Conservation (phyloP, 2,888 invertebrate species). For the Biston stratarius region DNA sequence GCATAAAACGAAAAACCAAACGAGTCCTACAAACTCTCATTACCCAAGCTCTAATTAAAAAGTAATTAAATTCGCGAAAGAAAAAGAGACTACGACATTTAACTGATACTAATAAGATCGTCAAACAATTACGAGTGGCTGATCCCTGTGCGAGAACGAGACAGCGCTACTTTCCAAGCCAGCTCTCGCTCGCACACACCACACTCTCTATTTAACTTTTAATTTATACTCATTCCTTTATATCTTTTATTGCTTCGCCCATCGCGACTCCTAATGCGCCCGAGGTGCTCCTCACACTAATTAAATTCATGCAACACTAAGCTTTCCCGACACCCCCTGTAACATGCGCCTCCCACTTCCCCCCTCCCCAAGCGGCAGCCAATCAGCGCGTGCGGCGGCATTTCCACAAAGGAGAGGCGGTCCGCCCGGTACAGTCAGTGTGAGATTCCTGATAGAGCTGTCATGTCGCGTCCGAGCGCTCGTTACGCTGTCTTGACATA, state of each 20-base stretch:
- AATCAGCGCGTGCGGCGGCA: slow-evolving; percentile 58
- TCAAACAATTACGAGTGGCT: slow-evolving; percentile 84
- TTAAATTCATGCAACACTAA: slow-evolving; percentile 87
- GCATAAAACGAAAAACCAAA: slow-evolving; percentile 60
- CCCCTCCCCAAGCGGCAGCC: slow-evolving; percentile 50
- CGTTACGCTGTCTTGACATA: slow-evolving; percentile 84
- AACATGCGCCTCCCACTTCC: slow-evolving; percentile 58
- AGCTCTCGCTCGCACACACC: slow-evolving; percentile 64
- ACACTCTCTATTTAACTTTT: slow-evolving; percentile 85
- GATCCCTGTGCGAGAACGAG: slow-evolving; percentile 64
- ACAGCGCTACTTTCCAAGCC: slow-evolving; percentile 39
- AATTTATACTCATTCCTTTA: slow-evolving; percentile 87
- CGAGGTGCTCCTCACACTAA: slow-evolving; percentile 85
- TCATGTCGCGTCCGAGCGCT: slow-evolving; percentile 82
- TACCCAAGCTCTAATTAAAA: slow-evolving; percentile 82
- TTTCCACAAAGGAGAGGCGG: slow-evolving; percentile 53
- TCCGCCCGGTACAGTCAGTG: slow-evolving; percentile 66
- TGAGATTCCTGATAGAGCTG: slow-evolving; percentile 84
- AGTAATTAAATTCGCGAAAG: slow-evolving; percentile 84
- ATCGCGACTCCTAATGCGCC: slow-evolving; percentile 86
- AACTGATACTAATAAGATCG: slow-evolving; percentile 87
- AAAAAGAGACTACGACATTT: slow-evolving; percentile 85
- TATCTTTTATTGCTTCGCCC: slow-evolving; percentile 87
- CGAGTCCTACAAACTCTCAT: slow-evolving; percentile 75
- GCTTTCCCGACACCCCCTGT: slow-evolving; percentile 62